Conservation (phyloP, 2,113 vertebrate species). For the Menura novaehollandiae region DNA sequence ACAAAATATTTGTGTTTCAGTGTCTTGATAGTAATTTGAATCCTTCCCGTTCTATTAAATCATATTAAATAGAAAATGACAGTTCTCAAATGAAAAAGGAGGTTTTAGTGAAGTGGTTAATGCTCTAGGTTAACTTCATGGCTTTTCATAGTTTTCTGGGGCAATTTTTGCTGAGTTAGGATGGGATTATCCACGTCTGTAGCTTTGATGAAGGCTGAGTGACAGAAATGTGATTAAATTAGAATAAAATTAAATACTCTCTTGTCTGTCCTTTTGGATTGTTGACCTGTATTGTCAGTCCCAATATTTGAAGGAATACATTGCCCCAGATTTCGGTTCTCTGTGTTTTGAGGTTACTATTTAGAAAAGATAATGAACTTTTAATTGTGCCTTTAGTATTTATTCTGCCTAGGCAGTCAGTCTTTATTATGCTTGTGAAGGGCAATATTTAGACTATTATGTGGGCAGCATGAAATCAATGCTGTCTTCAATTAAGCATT, state of each 20-base stretch:
- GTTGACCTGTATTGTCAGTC: not conserved
- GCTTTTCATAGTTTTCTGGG: not conserved
- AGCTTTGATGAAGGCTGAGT: not conserved
- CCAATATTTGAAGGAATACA: not conserved
- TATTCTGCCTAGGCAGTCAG: not conserved
- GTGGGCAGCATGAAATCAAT: not conserved
- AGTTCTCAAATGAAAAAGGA: not conserved
- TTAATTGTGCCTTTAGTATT: not conserved
- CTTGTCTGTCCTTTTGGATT: not conserved
- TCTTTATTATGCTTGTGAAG: not conserved
- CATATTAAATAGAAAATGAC: not conserved
- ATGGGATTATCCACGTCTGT: not conserved
- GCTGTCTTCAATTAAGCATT: not conserved
- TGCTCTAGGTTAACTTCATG: not conserved
- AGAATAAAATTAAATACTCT: not conserved
- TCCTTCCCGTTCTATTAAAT: not conserved
- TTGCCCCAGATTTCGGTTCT: not conserved
- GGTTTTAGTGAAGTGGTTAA: not conserved
- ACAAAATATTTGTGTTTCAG: not conserved
- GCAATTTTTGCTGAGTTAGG: not conserved
- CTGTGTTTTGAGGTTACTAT: not conserved
- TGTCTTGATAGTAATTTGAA: not conserved
- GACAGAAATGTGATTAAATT: not conserved
- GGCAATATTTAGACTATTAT: not conserved
- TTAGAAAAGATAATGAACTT: not conserved